Base-by-base conservation (phyloP, 2,797 vertebrate species). In the Orestias chungarensis region DNA sequence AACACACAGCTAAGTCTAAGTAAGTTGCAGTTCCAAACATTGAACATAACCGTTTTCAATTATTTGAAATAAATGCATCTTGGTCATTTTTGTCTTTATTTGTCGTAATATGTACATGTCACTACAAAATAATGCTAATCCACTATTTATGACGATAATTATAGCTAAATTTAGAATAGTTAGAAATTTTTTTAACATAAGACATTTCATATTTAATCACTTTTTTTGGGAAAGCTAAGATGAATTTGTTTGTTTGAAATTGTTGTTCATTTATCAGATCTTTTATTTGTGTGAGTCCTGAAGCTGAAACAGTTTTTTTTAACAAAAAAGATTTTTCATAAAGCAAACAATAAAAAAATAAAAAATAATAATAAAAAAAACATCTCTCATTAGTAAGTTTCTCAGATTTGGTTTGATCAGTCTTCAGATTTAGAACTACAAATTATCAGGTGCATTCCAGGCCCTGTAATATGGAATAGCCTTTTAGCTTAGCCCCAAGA, bases 1-100 rank as follows among this genome's bases (percentile, higher is more conserved):
- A 29, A 35, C 70, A 54, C 59, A 64, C 70, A 27, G 38, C 80
- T 61, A 73, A 62, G 75, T 81, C 42, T 38, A 8, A 77, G 67
- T 42, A 70, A 49, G 4, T 67, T 50, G 62, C 29, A 59, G 35
- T 31, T 17, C 70, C 42, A 66, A 66, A 78, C 11, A 0, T 73
- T 67, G 27, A 2, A 77, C 62, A 49, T 10, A 20, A 20, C 54
- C 15, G 23, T 15, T 9, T 6, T 18, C 27, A 55, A 31, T 18
- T 54, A 54, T 54, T 54, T 54, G 25, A 54, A 17, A 47, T 65
- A 6, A 52, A 3, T 35, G 8, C 23, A 71, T 11, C n/a, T 25
- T 12, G 3, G 44, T n/a, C 12, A 1, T 31, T 74, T 43, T 23
- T 31, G 49, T 64, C 40, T 64, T 64, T 35, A 25, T n/a, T n/a